Percentiles rank a stretch among this genome's conserved stretches.
phyloP scores from a whole-genome alignment of 2,113 vertebrate genomes.

The Thinocorus orbignyianus region DNA sequence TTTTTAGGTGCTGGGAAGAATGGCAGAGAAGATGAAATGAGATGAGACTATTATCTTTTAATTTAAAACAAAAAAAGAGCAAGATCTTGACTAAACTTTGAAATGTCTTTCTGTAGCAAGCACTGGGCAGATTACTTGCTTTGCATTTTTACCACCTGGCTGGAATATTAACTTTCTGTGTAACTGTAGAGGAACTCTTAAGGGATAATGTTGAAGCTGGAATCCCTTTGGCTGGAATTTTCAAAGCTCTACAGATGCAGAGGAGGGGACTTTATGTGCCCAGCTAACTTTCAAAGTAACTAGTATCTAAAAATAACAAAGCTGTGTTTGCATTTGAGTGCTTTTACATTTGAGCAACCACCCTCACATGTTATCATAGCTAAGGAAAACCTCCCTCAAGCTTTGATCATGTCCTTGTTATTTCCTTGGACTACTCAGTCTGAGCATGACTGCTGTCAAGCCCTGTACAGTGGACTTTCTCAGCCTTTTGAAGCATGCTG shows the following conservation, averaged over 20 bases:
- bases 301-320: neutral
- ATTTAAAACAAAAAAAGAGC: neutral
- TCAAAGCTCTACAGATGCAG: neutral
- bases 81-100: neutral
- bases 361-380: neutral
- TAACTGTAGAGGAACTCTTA: neutral
- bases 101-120: neutral
- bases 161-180: neutral
- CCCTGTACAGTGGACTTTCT: neutral
- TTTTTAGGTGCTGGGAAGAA: slow-evolving; percentile 26
- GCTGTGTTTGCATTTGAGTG: neutral
- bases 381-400: neutral
- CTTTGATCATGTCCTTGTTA: neutral
- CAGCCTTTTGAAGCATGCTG: slow-evolving; percentile 8
- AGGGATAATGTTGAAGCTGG: neutral
- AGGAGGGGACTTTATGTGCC: neutral
- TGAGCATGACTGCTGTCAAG: neutral
- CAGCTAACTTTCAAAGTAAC: neutral
- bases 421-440: neutral
- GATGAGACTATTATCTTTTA: neutral
- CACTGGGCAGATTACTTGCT: neutral
- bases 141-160: slow-evolving; percentile 38
- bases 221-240: neutral
- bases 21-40: neutral
- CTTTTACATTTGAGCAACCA: neutral